Conservation (phyloP, 1,140 invertebrate genomes). For the Zaprionus nigranus region DNA sequence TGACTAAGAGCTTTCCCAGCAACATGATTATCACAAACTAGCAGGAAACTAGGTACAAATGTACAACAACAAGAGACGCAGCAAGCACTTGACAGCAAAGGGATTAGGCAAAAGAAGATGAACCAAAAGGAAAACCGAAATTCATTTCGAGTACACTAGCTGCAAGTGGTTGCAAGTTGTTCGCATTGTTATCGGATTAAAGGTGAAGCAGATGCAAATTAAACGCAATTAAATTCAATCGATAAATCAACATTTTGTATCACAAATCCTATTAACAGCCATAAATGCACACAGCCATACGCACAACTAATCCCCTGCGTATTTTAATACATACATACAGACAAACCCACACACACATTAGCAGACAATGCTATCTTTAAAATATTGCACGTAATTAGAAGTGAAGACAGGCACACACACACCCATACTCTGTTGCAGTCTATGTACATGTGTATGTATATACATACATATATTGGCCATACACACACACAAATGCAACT, state of each 20-base stretch:
- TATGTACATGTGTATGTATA: not conserved
- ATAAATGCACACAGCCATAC: not conserved
- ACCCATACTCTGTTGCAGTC: not conserved
- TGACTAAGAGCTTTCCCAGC: not conserved
- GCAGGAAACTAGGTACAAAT: not conserved
- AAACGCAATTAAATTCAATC: constrained; percentile 6
- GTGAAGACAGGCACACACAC: constrained; percentile 10
- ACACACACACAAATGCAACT: not conserved
- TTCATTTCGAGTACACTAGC: not conserved
- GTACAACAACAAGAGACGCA: not conserved
- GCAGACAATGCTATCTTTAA: not conserved
- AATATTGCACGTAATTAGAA: not conserved
- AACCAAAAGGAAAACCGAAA: not conserved
- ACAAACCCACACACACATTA: not conserved
- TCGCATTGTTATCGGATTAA: constrained; percentile 3
- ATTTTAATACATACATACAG: not conserved
- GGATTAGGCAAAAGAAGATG: not conserved
- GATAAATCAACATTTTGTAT: constrained; percentile 8
- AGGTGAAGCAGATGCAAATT: not conserved
- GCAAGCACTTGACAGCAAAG: not conserved
- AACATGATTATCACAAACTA: not conserved
- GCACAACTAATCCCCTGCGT: not conserved
- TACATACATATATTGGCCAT: not conserved
- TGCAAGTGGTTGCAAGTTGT: not conserved
- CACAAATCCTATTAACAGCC: constrained; percentile 7